Conservation (phyloP, 2,113 vertebrate genomes). For the Odocoileus hemionus region DNA sequence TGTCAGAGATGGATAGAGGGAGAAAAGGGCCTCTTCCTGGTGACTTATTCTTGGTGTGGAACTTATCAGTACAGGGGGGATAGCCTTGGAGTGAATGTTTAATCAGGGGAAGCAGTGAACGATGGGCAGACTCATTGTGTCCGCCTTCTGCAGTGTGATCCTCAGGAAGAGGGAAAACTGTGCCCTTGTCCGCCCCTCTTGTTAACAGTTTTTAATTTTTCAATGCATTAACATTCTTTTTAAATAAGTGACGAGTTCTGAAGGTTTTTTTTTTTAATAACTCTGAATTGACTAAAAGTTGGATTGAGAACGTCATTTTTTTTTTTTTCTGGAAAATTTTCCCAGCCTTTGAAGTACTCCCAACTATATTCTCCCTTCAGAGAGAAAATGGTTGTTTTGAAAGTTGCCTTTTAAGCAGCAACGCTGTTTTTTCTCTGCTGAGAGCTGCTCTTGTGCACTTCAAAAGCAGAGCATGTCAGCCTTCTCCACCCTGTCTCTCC, state of each 20-base stretch:
- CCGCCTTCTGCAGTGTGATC: neutral
- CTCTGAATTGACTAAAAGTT: constrained; percentile 71
- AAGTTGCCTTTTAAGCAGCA: constrained; percentile 76
- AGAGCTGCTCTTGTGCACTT: constrained; percentile 72
- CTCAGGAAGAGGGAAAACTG: neutral
- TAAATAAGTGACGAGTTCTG: constrained; percentile 67
- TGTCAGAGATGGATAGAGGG: constrained; percentile 52
- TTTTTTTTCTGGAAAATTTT: constrained; percentile 60
- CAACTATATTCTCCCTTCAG: constrained; percentile 69
- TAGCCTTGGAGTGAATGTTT: constrained; percentile 24
- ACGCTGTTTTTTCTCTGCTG: constrained; percentile 69
- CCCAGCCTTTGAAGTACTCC: constrained; percentile 73
- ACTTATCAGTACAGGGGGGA: constrained; percentile 34
- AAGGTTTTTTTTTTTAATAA: constrained; percentile 46
- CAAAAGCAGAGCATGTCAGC: constrained; percentile 65
- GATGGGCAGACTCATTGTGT: neutral
- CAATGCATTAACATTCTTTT: constrained; percentile 66
- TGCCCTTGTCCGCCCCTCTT: neutral
- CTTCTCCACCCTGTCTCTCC: constrained; percentile 59
- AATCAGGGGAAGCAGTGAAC: neutral
- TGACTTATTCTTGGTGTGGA: constrained; percentile 34
- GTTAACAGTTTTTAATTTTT: constrained; percentile 63
- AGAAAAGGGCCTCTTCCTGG: constrained; percentile 32
- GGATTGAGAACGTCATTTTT: constrained; percentile 61
- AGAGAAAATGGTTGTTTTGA: constrained; percentile 77